phyloP scores from a whole-genome alignment of 2,888 invertebrate genomes.

The Cyclophora punctaria region DNA sequence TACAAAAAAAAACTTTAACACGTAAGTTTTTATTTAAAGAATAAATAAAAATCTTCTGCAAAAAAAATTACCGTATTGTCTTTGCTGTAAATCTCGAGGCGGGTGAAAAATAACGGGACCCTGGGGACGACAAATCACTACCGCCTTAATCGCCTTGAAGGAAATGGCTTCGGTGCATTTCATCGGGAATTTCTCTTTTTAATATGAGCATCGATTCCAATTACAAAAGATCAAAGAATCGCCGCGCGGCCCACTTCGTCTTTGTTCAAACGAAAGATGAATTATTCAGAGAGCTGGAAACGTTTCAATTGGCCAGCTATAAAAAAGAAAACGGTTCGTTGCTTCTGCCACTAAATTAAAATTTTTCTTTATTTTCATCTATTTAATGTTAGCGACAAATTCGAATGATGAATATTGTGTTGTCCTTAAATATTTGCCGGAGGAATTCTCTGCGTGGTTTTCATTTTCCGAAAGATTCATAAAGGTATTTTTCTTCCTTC shows the following conservation, averaged over 20 bases:
- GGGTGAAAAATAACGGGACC: conserved; percentile 21
- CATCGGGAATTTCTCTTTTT: conserved; percentile 71
- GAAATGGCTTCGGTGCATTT: conserved; percentile 71
- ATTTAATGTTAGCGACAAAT: conserved; percentile 42
- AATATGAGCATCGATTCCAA: conserved; percentile 76
- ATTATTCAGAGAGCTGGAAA: conserved; percentile 75
- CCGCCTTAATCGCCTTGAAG: conserved; percentile 61
- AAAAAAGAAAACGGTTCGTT: conserved; percentile 74
- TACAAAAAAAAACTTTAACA: conserved; percentile 34
- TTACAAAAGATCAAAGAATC: conserved; percentile 77
- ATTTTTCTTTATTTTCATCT: conserved; percentile 65
- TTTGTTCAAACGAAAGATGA: conserved; percentile 76
- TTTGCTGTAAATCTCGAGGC: conserved; percentile 15
- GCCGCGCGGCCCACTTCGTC: conserved; percentile 74
- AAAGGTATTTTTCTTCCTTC: no score
- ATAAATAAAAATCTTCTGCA: conserved; percentile 11
- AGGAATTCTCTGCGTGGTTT: no score
- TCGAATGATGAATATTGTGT: not conserved
- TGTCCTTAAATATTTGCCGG: no score
- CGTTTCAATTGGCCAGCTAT: conserved; percentile 75
- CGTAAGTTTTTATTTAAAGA: conserved; percentile 10
- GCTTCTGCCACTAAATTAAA: conserved; percentile 72
- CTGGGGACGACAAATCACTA: conserved; percentile 48
- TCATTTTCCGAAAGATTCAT: no score
- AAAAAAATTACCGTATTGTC: conserved; percentile 14